Conservation (phyloP, 1,140 invertebrate genomes). For the Yoshiicerus persimilis region DNA sequence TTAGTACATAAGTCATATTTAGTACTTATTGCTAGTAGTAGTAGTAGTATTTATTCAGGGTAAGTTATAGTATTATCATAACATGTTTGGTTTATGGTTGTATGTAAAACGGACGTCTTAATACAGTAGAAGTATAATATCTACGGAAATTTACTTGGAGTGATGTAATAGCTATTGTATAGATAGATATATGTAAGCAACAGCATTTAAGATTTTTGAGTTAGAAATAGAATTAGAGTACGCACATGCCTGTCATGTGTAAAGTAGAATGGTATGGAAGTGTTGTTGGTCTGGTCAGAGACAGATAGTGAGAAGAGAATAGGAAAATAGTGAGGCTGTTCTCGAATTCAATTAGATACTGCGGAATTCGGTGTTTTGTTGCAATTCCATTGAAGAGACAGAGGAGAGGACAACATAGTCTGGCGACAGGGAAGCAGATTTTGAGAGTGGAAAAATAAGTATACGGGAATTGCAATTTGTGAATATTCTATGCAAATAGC, state of each 20-base stretch:
- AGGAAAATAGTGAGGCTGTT: neutral
- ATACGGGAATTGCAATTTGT: constrained; percentile 1
- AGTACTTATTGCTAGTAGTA: neutral
- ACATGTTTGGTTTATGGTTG: too few relatives aligned
- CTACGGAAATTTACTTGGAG: neutral
- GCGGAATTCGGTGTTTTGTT: constrained; percentile 8
- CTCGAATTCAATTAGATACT: neutral
- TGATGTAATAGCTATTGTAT: neutral
- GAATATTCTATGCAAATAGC: constrained; percentile 10
- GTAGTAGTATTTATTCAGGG: too few relatives aligned
- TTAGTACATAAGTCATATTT: too few relatives aligned
- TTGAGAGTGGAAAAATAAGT: neutral
- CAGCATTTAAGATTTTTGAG: neutral
- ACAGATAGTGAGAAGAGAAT: neutral
- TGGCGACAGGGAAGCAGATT: neutral
- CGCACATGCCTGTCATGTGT: neutral
- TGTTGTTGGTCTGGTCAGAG: neutral
- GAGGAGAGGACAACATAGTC: neutral
- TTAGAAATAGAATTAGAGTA: neutral
- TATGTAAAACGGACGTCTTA: too few relatives aligned
- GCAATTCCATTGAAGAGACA: neutral
- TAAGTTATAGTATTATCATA: too few relatives aligned
- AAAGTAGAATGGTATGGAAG: neutral
- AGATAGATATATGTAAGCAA: neutral
- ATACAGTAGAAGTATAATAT: neutral